Conservation (phyloP, 2,888 invertebrate species). For the Alsophila aescularia region DNA sequence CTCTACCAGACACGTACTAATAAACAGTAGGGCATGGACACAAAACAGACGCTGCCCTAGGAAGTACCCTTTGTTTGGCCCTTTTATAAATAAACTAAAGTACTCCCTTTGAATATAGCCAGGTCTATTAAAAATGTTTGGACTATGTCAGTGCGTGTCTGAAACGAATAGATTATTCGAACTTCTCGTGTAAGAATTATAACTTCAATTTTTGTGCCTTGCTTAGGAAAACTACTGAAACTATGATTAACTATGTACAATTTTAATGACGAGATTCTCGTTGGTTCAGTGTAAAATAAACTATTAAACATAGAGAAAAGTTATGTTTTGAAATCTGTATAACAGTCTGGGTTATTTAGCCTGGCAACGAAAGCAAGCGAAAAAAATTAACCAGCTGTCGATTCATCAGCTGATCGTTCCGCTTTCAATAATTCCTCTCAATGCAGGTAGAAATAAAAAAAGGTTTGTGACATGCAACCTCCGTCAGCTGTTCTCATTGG, state of each 20-base stretch:
- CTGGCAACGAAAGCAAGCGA: not conserved
- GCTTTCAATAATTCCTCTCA: conserved; percentile 42
- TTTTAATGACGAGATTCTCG: not conserved
- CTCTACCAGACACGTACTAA: conserved; percentile 65
- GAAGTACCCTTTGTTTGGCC: conserved; percentile 69
- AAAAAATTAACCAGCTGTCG: conserved; percentile 25
- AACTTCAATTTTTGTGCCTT: conserved; percentile 17
- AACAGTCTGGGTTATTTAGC: not conserved
- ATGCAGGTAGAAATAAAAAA: conserved; percentile 56
- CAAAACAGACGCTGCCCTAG: conserved; percentile 68
- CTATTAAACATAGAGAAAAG: not conserved
- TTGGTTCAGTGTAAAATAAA: too few relatives aligned
- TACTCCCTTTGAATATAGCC: conserved; percentile 52
- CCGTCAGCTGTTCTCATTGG: conserved; percentile 68
- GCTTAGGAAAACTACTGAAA: conserved; percentile 22
- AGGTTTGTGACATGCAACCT: conserved; percentile 51
- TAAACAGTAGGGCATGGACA: conserved; percentile 73
- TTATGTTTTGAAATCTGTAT: not conserved
- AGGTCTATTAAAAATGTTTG: conserved; percentile 40
- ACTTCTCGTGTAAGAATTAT: conserved; percentile 18
- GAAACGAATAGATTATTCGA: conserved; percentile 26
- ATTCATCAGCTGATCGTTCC: conserved; percentile 65
- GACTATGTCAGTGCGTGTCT: conserved; percentile 26
- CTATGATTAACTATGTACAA: conserved; percentile 1
- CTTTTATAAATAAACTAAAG: conserved; percentile 70